Base-by-base conservation (phyloP, 2,888 invertebrate genomes). In the Bellardia bayeri region DNA sequence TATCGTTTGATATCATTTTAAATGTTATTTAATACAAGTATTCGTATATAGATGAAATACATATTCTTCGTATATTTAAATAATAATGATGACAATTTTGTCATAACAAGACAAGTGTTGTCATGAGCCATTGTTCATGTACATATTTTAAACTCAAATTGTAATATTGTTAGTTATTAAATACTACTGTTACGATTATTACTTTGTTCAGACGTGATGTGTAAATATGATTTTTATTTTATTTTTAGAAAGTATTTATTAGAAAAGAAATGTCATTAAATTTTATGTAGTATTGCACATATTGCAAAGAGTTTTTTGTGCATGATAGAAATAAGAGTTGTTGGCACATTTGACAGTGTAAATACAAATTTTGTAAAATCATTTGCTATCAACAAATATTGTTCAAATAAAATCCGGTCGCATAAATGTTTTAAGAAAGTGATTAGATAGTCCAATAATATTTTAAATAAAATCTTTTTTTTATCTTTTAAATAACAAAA, bases 71-170 rank as follows among this genome's bases (percentile, higher is more conserved):
- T 6, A 37, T 37, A 37, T 14, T n/a, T 23, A 23, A 23, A 51
- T 3, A 51, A 14, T n/a, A n/a, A 51, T n/a, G 51, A n/a, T 3
- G n/a, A 51, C 6, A 7, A 13, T 30, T 11, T 45, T 66, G 16
- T 23, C 42, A 40, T 66, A 42, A 66, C 23, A n/a, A 16, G 40
- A 42, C 66, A 66, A n/a, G 16, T 42, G 66, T 66, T 42, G 66
- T 66, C 42, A 61, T 66, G 66, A 23, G 16, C 9, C 16, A 13
- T 23, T 23, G 23, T 16, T 56, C 1, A 8, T 23, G 7, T 56
- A 5, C 16, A 54, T 58, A 30, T 58, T 58, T 30, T 30, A 58
- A 58, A 58, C 33, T 54, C 11, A 30, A 16, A 58, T 58, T 11
- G 11, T 58, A 30, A 30, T 58, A 11, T 58, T 30, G 11, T 11